Percentiles rank a stretch among this genome's conserved stretches.
phyloP scores from a whole-genome alignment of 2,888 invertebrate genomes.

The Hydrotaea cyrtoneurina region DNA sequence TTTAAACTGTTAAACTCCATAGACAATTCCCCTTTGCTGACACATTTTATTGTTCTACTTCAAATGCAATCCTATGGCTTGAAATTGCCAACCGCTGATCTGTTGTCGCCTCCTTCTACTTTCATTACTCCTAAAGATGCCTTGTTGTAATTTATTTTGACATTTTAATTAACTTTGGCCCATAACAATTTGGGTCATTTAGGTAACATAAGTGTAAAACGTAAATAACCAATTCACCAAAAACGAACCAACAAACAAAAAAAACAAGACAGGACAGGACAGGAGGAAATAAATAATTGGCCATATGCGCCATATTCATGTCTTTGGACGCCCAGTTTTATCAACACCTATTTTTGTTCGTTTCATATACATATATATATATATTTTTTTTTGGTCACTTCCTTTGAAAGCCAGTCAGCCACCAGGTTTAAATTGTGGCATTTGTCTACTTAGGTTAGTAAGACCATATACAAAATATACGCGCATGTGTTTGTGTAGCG shows the following conservation, averaged over 20 bases:
- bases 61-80: background rate
- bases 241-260: background rate
- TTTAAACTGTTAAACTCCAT: no score
- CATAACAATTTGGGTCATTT: slow-evolving; percentile 59
- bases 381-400: background rate
- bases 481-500: background rate
- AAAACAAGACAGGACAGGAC: no score
- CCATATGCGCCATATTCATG: slow-evolving; percentile 57
- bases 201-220: background rate
- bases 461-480: slow-evolving; percentile 2
- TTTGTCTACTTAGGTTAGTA: slow-evolving; percentile 37
- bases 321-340: slow-evolving; percentile 60
- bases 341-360: slow-evolving; percentile 45
- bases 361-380: no score
- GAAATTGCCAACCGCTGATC: background rate
- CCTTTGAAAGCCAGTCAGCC: background rate
- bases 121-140: background rate
- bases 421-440: slow-evolving; percentile 18
- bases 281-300: slow-evolving; percentile 43
- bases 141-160: slow-evolving; percentile 50
- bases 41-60: no score
- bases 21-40: no score
- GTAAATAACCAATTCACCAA: background rate
- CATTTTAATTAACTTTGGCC: slow-evolving; percentile 56
- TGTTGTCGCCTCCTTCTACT: background rate